These are phyloP conservation scores for Nymphalis polychloros DNA, from an alignment of 2,888 invertebrate species.

Conservation along the genomic window DNA sequence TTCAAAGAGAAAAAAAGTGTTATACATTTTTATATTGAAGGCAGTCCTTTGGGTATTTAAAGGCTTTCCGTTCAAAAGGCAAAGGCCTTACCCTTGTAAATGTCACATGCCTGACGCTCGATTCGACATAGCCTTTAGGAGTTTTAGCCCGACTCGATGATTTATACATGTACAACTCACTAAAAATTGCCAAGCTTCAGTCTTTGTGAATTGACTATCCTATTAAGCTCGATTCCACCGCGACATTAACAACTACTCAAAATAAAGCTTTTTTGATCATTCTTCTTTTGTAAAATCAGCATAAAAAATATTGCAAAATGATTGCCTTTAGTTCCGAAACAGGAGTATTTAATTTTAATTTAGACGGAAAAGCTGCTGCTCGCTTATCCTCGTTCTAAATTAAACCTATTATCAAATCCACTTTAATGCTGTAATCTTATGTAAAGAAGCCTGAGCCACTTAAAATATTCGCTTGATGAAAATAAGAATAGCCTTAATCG, in stretches of 20 bases:
- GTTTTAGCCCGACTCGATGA: slow-evolving; percentile 20
- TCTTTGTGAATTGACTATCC: slow-evolving; percentile 9
- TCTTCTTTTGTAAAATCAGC: slow-evolving; percentile 13
- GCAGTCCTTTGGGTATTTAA: slow-evolving; percentile 27
- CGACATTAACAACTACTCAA: slow-evolving; percentile 9
- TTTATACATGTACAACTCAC: slow-evolving; percentile 2
- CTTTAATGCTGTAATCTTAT: slow-evolving; percentile 32
- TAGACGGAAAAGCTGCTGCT: slow-evolving; percentile 18
- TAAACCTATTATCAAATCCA: slow-evolving; percentile 30
- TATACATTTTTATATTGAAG: slow-evolving; percentile 6
- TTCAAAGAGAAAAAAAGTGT: not conserved
- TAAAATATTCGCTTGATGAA: slow-evolving; percentile 25
- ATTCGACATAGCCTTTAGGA: slow-evolving; percentile 24
- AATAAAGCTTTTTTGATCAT: slow-evolving; percentile 9
- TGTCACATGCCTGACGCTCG: slow-evolving; percentile 36
- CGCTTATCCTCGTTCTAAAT: slow-evolving; percentile 28
- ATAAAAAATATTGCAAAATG: slow-evolving; percentile 19
- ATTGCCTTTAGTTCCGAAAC: slow-evolving; percentile 16
- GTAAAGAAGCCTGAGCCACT: slow-evolving; percentile 20
- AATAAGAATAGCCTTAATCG: slow-evolving; percentile 20
- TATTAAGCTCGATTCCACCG: not conserved
- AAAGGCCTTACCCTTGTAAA: slow-evolving; percentile 41
- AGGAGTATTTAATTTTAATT: slow-evolving; percentile 24
- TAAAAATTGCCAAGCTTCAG: not conserved
- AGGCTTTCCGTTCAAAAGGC: slow-evolving; percentile 31